Base-by-base conservation (phyloP, 2,888 invertebrate genomes). In the Lysandra bellargus region DNA sequence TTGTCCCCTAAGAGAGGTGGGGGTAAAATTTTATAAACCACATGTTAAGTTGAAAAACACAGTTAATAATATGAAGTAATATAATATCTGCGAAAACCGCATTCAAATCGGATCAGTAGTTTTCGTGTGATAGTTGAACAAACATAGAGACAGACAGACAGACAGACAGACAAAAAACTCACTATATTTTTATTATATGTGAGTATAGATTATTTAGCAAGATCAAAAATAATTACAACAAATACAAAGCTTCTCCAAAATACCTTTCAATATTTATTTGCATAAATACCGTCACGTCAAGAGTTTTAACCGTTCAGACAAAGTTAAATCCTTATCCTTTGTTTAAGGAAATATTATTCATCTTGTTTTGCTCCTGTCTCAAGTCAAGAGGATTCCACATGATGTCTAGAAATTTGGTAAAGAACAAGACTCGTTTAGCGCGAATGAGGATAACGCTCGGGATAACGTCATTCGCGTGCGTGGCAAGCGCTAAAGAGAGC, bases 401-500 rank as follows among this genome's bases (percentile, higher is more conserved):
- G 64, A 78, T 30, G 78, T 69, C 60, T 69, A 61, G 69, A 69
- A 30, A 30, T 88, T 89, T 83, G 80, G 84, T 85, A 86, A 88
- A 90, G 89, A 89, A 89, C 90, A 86, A 85, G 84, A 82, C 83
- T 85, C 80, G 78, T 80, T 81, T 80, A 81, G 80, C 79, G 81
- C 86, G 85, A 85, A 85, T 85, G 86, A 85, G 80, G 82, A 87
- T 83, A 88, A 87, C 91, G 91, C 92, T 85, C 86, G 85, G 80
- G 82, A 87, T 83, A 88, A 87, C 91, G 91, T 93, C 92, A 87
- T 85, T 87, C 85, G 91, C 89, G 82, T 85, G 85, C 86, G 92
- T 92, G 92, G 92, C 91, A 87, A 85, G 83, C 86, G 84, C 85
- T 84, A 84, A 86, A 85, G 87, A 87, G 86, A 85, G 87, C 87